Percentiles rank a stretch among this genome's conserved stretches.
phyloP scores from a whole-genome alignment of 2,797 vertebrate species.

The Urocyon cinereoargenteus region DNA sequence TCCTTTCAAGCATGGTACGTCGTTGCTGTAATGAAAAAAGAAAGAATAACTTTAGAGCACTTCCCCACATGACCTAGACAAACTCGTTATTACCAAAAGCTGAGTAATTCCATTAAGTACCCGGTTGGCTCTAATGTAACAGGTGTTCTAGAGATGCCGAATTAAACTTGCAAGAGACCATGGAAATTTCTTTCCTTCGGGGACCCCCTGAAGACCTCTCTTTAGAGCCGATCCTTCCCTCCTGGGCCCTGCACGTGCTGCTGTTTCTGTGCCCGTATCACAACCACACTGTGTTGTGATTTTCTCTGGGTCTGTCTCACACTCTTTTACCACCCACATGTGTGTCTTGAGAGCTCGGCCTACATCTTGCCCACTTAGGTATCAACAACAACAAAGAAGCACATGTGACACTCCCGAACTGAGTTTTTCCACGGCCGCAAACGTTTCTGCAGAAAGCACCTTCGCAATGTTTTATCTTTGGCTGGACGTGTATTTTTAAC shows the following conservation, averaged over 20 bases:
- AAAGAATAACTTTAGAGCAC: constrained; percentile 13
- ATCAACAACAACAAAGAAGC: too few relatives aligned
- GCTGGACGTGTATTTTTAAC: not conserved
- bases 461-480: fast-evolving
- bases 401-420: fast-evolving
- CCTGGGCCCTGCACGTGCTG: too few relatives aligned
- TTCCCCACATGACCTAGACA: not conserved
- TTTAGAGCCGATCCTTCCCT: not conserved
- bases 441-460: fast-evolving
- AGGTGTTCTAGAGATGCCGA: fast-evolving
- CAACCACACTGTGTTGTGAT: fast-evolving
- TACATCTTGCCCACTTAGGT: fast-evolving
- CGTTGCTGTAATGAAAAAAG: not conserved
- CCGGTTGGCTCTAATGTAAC: not conserved
- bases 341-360: not conserved
- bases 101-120: not conserved
- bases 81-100: not conserved
- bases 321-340: fast-evolving
- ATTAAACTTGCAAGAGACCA: fast-evolving
- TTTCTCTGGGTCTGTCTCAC: not conserved
- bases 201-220: not conserved
- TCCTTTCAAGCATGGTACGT: constrained; percentile 55
- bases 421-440: fast-evolving
- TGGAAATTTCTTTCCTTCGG: not conserved
- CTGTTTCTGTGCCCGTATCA: not conserved